phyloP scores from a whole-genome alignment of 2,888 invertebrate genomes.

The Sclerodermus sp. region DNA sequence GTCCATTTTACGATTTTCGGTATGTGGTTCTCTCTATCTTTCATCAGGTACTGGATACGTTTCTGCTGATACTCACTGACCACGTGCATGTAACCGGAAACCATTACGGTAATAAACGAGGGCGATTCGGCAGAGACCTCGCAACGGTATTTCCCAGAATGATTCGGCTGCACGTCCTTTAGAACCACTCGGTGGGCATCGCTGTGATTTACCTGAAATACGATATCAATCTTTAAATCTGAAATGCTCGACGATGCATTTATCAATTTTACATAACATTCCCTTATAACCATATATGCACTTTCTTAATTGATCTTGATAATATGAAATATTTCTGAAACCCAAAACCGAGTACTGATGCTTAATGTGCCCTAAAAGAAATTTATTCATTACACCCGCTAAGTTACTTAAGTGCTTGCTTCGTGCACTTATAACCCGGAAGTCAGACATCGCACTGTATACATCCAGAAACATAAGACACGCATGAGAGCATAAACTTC shows the following conservation, averaged over 20 bases:
- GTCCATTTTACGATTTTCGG: neutral
- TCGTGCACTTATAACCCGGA: no score
- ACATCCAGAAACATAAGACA: neutral
- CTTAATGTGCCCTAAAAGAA: no score
- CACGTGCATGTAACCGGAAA: constrained; percentile 71
- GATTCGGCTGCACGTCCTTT: constrained; percentile 69
- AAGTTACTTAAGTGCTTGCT: no score
- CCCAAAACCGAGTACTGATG: no score
- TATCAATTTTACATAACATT: no score
- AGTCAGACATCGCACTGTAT: no score
- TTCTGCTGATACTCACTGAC: constrained; percentile 66
- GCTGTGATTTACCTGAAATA: constrained; percentile 45
- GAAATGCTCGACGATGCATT: no score
- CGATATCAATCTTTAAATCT: neutral
- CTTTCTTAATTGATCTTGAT: no score
- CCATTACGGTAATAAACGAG: constrained; percentile 70
- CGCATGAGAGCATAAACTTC: neutral
- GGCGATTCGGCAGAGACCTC: constrained; percentile 77
- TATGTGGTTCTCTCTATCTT: constrained; percentile 3
- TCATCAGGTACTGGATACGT: constrained; percentile 2
- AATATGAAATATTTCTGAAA: no score
- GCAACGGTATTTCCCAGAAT: constrained; percentile 74
- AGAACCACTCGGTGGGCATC: constrained; percentile 62
- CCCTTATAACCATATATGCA: no score
- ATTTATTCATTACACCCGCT: no score